Base-by-base conservation (phyloP, 2,797 vertebrate genomes). In the Dipus sagitta region DNA sequence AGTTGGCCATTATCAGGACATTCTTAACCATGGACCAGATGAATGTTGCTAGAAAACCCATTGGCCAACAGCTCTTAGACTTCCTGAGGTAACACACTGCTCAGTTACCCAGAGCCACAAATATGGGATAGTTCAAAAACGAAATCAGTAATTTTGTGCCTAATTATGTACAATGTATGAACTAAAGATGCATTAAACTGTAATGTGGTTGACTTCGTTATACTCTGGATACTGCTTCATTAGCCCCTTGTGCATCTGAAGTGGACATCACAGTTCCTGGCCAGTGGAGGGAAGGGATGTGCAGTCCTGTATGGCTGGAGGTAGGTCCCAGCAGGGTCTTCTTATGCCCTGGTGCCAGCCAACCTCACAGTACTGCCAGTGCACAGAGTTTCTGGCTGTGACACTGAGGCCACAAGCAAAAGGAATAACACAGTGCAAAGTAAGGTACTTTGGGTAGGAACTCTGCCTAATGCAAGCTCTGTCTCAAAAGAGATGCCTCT, bases 101-200 rank as follows among this genome's bases (percentile, higher is more conserved):
- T 82, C 21, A 1, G 4, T 85, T 21, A 71, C 24, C 70, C 58
- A 58, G 34, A 92, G 15, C 3, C 68, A 15, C 32, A 15, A 42
- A 5, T 11, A 0, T 23, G 60, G 83, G 34, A 1, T 23, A 12
- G 34, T 88, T 85, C 34, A n/a, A 34, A 71, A 71, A 87, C 71
- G 34, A 77, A 78, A 84, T 80, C 2, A 17, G 0, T 67, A 11
- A 24, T 14, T 64, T 88, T 74, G 18, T 79, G 79, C 74, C 76
- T 32, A 23, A 62, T 65, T 24, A 1, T 68, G 75, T 83, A 70
- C 28, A 42, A n/a, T 62, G 21, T 93, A 47, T 88, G 72, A 93
- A 64, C 65, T 74, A 76, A 86, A 79, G 18, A 30, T 62, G 52
- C 62, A 75, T 95, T 94, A 88, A 93, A 96, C 32, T 68, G 2